Percentiles rank a stretch among this genome's conserved stretches.
Conservation (phyloP, 2,797 vertebrate species). For the Emydoidea blandingii region DNA sequence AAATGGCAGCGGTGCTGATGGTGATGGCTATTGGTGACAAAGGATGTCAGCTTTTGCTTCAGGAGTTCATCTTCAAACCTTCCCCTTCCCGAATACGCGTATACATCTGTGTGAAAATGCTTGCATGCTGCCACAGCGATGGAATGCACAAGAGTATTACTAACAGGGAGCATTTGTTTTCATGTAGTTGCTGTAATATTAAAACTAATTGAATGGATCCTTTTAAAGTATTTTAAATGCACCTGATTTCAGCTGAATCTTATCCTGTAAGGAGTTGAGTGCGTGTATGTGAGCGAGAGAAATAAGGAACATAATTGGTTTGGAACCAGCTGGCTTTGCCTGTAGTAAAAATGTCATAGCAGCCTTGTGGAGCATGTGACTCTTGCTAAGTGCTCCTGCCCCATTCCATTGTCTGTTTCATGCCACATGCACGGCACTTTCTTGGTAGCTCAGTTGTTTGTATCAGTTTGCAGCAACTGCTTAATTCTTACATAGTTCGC, state of each 20-base stretch:
- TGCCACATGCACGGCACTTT: rapidly evolving
- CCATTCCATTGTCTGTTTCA: not conserved
- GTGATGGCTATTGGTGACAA: not conserved
- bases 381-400: not conserved
- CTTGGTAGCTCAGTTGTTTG: not conserved
- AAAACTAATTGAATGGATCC: too few species aligned
- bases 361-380: not conserved
- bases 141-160: not conserved
- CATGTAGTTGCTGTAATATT: not conserved
- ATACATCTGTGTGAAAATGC: not conserved
- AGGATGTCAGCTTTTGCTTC: not conserved
- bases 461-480: not conserved
- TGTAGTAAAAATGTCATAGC: not conserved
- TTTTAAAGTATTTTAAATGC: not conserved
- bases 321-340: not conserved
- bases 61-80: not conserved
- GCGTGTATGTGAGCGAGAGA: not conserved
- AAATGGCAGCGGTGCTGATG: rapidly evolving
- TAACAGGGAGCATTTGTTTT: not conserved
- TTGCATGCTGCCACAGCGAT: not conserved
- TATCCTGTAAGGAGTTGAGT: not conserved
- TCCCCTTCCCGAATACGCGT: rapidly evolving
- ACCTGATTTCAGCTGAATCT: not conserved
- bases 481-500: not conserved
- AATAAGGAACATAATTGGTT: not conserved